Base-by-base conservation (phyloP, 2,113 vertebrate species). In the Nothocercus julius region DNA sequence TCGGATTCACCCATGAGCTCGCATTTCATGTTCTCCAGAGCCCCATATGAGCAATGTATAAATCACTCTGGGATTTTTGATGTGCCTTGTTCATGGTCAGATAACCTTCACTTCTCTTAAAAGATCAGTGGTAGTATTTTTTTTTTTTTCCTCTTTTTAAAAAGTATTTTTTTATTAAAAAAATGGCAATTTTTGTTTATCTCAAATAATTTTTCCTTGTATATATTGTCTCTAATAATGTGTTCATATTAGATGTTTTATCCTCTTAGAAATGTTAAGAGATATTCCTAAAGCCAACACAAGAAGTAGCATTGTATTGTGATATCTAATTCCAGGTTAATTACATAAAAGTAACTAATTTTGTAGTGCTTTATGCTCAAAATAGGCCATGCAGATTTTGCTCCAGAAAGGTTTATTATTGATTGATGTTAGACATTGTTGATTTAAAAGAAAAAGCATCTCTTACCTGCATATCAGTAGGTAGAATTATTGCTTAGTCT, bases 11-110 rank as follows among this genome's bases (percentile, higher is more conserved):
- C 4, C 4, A 51, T 85, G 79, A 95, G 75, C 68, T 95, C 91
- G 42, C 17, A 49, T 95, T 95, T 96, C 87, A 87, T 82, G 89
- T 95, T 94, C 93, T 94, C 30, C 84, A 82, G 74, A 85, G 44
- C 44, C 24, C 54, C 82, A 7, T 93, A 59, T 67, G 68, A 90
- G 38, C 49, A 64, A 92, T 67, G 63, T 91, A 54, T 82, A 74
- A 77, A 77, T 70, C 49, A 63, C 13, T 56, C 78, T 89, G 21
- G 9, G 20, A 87, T 90, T 92, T 87, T 93, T 82, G 32, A 49
- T 75, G 5, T 87, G 67, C 70, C 68, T 93, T 38, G 20, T 8
- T 85, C 21, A 5, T 85, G 67, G 30, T 82, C 78, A 89, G 40
- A 85, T 62, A 92, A 80, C 45, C 62, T 95, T 93, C 40, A 20